Evolutionary conservation across 2,888 invertebrate genomes (phyloP), one percentile per base, ranked within the genome.

Genomic region (Aspidiotus destructor): DNA sequence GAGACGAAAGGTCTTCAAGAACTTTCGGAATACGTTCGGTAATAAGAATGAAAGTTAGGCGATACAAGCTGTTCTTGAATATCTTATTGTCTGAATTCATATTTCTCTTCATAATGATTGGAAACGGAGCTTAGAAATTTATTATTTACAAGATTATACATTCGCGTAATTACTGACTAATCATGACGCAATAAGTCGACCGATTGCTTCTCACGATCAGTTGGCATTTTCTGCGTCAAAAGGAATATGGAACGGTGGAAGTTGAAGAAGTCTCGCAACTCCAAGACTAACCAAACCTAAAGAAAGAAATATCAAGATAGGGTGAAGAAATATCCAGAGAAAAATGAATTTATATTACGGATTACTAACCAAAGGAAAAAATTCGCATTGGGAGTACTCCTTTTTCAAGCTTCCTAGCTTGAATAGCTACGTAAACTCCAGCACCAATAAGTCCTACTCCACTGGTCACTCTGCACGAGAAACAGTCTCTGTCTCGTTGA

Each of bases 391-490:
- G 17, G 15, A 41, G 41, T 17, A 57, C 44, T 28, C 28, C 28
- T 28, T 41, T 52, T 17, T 60, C 28, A 68, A 67, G 60, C 15
- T 78, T 82, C 76, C 79, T 81, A 3, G 82, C 80, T 70, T 81
- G 79, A 72, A 82, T 80, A 3, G 80, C 81, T 0, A 86, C 77
- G 73, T 84, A 86, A 70, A 80, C 79, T 71, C 85, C 85, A 70
- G 84, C 84, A 0, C 85, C 85, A 41, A 85, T 75, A 52, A 86
- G 77, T 8, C 86, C 85, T 8, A 78, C 76, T 8, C 85, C 83
- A 69, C 85, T 83, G 0, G 83, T 77, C 15, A 84, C 72, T 74
- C 85, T 81, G 73, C 86, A 86, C 0, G 80, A 78, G 8, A 81
- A 73, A 71, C 86, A 86, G 73, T 85, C 84, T 15, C 58, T 40